A percentile compares a stretch with the other conserved stretches of the same genome.
Conservation (phyloP, 2,113 vertebrate species). For the Melospiza melodia region DNA sequence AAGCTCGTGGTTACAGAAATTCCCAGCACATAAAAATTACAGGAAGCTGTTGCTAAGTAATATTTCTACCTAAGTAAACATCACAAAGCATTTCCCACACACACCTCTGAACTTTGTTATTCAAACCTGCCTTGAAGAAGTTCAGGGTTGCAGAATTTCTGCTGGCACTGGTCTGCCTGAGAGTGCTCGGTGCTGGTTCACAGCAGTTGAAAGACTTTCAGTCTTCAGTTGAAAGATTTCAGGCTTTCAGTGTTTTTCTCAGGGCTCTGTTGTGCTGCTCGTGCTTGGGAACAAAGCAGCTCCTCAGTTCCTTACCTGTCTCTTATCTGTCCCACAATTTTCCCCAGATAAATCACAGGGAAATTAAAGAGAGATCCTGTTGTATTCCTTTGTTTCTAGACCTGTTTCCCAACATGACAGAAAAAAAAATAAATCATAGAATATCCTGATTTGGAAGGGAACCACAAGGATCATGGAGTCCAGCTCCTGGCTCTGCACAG, state of each 20-base stretch:
- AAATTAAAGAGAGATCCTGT: background rate
- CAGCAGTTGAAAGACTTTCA: background rate
- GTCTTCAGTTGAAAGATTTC: background rate
- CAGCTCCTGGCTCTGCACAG: background rate
- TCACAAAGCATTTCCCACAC: constrained; percentile 56
- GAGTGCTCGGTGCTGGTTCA: background rate
- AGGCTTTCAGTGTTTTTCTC: background rate
- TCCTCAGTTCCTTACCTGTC: background rate
- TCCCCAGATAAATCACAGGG: background rate
- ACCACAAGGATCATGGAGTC: background rate
- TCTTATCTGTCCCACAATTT: background rate
- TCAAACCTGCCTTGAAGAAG: constrained; percentile 28
- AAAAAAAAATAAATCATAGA: background rate
- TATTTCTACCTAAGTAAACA: constrained; percentile 70
- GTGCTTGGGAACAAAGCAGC: background rate
- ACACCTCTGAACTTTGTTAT: constrained; percentile 57
- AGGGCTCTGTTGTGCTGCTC: background rate
- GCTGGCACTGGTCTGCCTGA: background rate
- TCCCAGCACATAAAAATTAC: constrained; percentile 66
- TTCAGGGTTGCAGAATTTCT: background rate
- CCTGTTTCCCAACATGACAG: background rate
- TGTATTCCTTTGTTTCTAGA: background rate
- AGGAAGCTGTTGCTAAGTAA: constrained; percentile 71
- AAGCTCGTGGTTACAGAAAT: constrained; percentile 41
- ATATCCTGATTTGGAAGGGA: background rate